These are phyloP conservation scores for Natrix natrix DNA, from an alignment of 2,797 vertebrate species.

Conservation along the genomic window DNA sequence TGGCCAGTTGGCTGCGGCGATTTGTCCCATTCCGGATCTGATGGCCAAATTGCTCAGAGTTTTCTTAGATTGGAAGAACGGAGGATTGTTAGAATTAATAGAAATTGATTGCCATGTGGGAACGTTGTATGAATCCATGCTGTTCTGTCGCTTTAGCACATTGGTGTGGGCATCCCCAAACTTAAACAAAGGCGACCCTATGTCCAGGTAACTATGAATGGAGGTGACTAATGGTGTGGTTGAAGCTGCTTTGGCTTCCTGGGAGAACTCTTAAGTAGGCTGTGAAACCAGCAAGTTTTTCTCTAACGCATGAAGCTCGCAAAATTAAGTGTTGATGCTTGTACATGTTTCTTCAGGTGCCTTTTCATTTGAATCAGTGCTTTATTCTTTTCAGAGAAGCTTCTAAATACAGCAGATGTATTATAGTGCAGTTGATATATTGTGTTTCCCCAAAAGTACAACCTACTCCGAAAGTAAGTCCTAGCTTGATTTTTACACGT, in stretches of 20 bases:
- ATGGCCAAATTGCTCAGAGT: neutral
- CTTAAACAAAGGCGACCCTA: slow-evolving; percentile 77
- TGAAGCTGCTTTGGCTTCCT: slow-evolving; percentile 61
- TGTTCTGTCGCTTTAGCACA: slow-evolving; percentile 78
- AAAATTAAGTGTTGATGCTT: slow-evolving; percentile 54
- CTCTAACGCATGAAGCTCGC: slow-evolving; percentile 70
- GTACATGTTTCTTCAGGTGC: slow-evolving; percentile 51
- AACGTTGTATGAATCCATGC: slow-evolving; percentile 54
- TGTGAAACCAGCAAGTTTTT: slow-evolving; percentile 62
- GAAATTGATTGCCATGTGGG: slow-evolving; percentile 23
- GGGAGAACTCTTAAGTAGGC: slow-evolving; percentile 60
- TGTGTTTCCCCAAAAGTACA: too few relatives aligned
- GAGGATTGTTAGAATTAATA: neutral
- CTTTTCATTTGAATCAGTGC: slow-evolving; percentile 56
- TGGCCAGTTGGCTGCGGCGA: too few relatives aligned
- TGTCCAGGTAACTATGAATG: slow-evolving; percentile 76
- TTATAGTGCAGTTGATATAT: slow-evolving; percentile 35
- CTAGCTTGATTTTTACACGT: too few relatives aligned
- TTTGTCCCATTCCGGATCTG: too few relatives aligned
- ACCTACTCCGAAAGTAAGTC: too few relatives aligned
- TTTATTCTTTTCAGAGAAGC: slow-evolving; percentile 27
- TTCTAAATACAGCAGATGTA: slow-evolving; percentile 22
- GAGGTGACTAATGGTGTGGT: slow-evolving; percentile 56
- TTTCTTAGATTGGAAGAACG: neutral
- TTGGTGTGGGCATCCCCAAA: slow-evolving; percentile 80